These are phyloP conservation scores for Pardalotus punctatus DNA, from an alignment of 2,113 vertebrate genomes.

Conservation along the genomic window DNA sequence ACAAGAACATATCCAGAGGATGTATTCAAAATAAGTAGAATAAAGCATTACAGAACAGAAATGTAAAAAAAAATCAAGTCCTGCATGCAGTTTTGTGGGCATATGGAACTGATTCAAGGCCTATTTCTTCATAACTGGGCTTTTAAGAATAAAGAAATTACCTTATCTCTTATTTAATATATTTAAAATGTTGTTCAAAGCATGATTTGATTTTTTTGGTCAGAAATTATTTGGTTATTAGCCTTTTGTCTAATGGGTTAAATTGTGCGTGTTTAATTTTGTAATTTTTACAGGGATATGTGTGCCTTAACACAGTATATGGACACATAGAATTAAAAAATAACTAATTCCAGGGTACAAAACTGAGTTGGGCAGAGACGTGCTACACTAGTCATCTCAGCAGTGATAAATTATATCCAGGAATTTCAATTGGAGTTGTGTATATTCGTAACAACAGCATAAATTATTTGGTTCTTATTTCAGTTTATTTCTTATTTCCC, in stretches of 20 bases:
- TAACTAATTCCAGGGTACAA: neutral
- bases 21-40: neutral
- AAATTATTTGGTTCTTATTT: neutral
- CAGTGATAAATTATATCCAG: neutral
- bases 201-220: neutral
- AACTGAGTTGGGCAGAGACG: neutral
- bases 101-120: neutral
- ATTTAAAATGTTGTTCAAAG: neutral
- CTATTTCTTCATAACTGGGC: neutral
- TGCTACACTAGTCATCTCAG: neutral
- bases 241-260: neutral
- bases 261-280: neutral
- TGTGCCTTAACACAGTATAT: neutral
- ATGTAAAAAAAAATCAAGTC: neutral
- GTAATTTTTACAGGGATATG: neutral
- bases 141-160: slow-evolving; percentile 4
- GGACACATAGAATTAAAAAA: neutral
- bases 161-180: neutral
- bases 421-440: neutral
- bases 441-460: neutral
- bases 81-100: neutral
- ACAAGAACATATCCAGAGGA: neutral
- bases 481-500: neutral
- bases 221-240: neutral
- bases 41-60: neutral